phyloP scores from a whole-genome alignment of 1,140 invertebrate genomes.

The Habropoda laboriosa region DNA sequence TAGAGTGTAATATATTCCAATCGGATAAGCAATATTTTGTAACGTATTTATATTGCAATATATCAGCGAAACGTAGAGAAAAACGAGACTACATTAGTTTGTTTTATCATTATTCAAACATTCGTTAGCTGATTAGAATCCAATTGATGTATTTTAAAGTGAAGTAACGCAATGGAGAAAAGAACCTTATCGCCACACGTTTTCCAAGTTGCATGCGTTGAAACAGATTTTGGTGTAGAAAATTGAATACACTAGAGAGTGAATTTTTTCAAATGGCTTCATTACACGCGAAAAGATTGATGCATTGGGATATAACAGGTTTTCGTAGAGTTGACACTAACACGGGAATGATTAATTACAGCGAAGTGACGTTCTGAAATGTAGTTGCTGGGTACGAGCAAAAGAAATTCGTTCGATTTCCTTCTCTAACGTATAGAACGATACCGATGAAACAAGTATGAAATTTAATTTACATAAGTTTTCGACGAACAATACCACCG shows the following conservation, averaged over 20 bases:
- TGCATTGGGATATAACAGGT: slow-evolving; percentile 14
- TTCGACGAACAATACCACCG: background rate
- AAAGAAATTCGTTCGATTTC: background rate
- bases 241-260: background rate
- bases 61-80: background rate
- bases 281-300: background rate
- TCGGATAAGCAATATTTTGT: background rate
- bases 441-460: background rate
- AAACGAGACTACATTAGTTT: too few relatives aligned
- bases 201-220: background rate
- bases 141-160: too few relatives aligned
- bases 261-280: background rate
- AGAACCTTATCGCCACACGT: background rate
- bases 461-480: background rate
- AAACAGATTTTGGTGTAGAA: background rate
- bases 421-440: background rate
- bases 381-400: too few relatives aligned
- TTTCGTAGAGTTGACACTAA: background rate
- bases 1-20: background rate
- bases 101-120: background rate
- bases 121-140: background rate
- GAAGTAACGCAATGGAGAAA: too few relatives aligned
- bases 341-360: background rate
- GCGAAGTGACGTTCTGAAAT: background rate
- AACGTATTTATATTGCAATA: background rate